These are phyloP conservation scores for Hafferia zeledoni DNA, from an alignment of 2,797 vertebrate species.

Conservation along the genomic window DNA sequence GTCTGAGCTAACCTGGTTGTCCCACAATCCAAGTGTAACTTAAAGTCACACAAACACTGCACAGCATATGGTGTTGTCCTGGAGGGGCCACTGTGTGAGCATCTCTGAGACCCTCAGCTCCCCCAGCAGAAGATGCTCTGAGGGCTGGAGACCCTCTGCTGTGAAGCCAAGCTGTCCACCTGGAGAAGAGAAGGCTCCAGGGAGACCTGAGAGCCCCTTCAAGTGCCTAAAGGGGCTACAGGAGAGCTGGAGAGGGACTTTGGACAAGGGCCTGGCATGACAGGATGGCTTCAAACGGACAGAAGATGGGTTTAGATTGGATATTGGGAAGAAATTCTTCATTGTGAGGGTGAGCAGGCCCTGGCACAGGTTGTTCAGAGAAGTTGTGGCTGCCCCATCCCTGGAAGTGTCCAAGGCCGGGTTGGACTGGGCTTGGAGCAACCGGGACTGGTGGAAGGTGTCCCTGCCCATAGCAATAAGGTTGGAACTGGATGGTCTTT, in stretches of 20 bases:
- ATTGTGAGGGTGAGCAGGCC: accelerated
- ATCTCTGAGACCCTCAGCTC: neutral
- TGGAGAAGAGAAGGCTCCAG: neutral
- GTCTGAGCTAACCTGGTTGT: neutral
- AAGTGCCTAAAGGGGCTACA: neutral
- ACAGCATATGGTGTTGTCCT: accelerated
- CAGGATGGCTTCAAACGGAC: neutral
- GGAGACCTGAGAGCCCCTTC: neutral
- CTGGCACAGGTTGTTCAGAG: neutral
- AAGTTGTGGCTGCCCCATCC: neutral
- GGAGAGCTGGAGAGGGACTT: neutral
- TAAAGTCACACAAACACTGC: neutral
- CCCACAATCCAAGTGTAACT: neutral
- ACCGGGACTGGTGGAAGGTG: accelerated
- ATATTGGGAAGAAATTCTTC: neutral
- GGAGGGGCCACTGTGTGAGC: neutral
- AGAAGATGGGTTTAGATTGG: neutral
- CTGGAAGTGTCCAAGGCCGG: neutral
- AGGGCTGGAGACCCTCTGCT: neutral
- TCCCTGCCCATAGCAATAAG: neutral
- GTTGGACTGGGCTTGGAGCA: neutral
- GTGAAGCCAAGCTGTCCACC: neutral
- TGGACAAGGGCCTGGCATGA: neutral
- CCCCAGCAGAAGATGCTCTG: neutral
- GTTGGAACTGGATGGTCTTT: neutral